These are phyloP conservation scores for Clistopyga incitator DNA, from an alignment of 2,888 invertebrate species.

Conservation along the genomic window DNA sequence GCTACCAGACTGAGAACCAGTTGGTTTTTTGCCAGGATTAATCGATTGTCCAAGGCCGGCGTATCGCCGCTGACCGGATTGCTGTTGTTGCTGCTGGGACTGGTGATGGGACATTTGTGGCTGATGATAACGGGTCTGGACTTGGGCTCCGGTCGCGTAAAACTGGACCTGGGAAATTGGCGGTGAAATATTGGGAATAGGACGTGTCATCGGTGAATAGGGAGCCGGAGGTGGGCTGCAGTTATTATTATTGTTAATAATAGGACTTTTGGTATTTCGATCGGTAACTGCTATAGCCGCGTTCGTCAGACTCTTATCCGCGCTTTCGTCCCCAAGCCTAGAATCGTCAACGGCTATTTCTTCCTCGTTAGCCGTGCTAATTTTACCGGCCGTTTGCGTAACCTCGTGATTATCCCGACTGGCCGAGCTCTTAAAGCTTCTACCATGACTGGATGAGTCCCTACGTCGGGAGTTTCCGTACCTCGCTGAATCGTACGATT, in stretches of 20 bases:
- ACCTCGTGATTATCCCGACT: conserved; percentile 23
- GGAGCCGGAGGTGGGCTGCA: conserved; percentile 78
- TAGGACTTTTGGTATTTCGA: conserved; percentile 41
- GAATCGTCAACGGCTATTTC: conserved; percentile 22
- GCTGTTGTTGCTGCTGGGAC: conserved; percentile 72
- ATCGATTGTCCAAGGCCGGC: conserved; percentile 63
- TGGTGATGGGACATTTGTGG: conserved; percentile 72
- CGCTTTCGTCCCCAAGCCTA: not conserved
- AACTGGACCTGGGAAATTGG: conserved; percentile 82
- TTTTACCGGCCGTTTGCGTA: not conserved
- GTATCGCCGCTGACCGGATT: conserved; percentile 71
- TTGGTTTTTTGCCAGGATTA: conserved; percentile 64
- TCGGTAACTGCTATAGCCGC: conserved; percentile 31
- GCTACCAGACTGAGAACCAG: conserved; percentile 5
- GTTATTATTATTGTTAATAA: conserved; percentile 47
- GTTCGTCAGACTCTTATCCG: conserved; percentile 1
- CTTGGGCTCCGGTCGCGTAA: conserved; percentile 71
- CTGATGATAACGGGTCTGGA: conserved; percentile 73
- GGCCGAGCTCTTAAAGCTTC: not conserved
- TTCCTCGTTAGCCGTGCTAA: conserved; percentile 7
- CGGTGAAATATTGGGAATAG: conserved; percentile 80
- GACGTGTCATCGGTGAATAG: conserved; percentile 79
- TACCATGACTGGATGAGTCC: conserved; percentile 24
- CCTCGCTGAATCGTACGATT: conserved; percentile 11
- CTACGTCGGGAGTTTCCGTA: conserved; percentile 35